phyloP scores from a whole-genome alignment of 2,797 vertebrate species.

The Molossus alvarezi region DNA sequence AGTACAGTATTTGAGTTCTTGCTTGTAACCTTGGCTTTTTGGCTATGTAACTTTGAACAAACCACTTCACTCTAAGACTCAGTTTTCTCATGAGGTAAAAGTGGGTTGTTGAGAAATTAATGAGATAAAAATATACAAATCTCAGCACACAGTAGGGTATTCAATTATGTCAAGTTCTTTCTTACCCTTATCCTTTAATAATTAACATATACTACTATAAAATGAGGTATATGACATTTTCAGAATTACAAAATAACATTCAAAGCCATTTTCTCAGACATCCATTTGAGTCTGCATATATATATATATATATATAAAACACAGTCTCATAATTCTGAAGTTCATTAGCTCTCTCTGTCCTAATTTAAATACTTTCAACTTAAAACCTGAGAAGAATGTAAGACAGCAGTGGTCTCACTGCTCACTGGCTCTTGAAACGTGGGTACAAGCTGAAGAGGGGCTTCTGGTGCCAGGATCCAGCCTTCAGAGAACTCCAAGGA shows the following conservation, averaged over 20 bases:
- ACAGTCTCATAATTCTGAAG: constrained; percentile 76
- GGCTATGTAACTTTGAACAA: constrained; percentile 15
- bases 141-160: background rate
- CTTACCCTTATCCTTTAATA: constrained; percentile 8
- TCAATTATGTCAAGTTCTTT: constrained; percentile 38
- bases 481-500: constrained; percentile 93
- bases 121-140: constrained; percentile 70
- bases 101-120: constrained; percentile 12
- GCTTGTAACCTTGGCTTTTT: background rate
- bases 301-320: constrained; percentile 64
- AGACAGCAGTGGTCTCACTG: constrained; percentile 82
- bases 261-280: constrained; percentile 72
- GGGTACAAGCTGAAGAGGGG: constrained; percentile 79
- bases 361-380: constrained; percentile 86
- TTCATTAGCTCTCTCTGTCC: constrained; percentile 81
- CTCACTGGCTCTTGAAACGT: constrained; percentile 80
- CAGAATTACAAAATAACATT: constrained; percentile 56
- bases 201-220: constrained; percentile 57
- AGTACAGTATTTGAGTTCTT: constrained; percentile 46
- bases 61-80: constrained; percentile 49
- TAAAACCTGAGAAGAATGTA: constrained; percentile 86
- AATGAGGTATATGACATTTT: constrained; percentile 56
- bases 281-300: constrained; percentile 67
- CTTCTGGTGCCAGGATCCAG: constrained; percentile 60
- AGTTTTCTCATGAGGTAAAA: constrained; percentile 62